These are phyloP conservation scores for Cantharis rufa DNA, from an alignment of 2,888 invertebrate genomes.

Conservation along the genomic window DNA sequence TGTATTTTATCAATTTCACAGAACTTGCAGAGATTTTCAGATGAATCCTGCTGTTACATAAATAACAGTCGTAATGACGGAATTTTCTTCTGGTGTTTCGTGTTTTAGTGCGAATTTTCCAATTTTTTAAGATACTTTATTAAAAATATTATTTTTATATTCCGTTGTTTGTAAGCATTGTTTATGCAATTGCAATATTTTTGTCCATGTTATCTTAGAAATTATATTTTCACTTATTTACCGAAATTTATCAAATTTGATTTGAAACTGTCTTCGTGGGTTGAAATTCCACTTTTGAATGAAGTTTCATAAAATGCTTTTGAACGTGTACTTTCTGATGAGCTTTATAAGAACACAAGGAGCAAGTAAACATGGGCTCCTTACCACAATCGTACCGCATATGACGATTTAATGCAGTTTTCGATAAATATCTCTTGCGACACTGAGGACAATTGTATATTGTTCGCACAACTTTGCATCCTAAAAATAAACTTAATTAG, in stretches of 20 bases:
- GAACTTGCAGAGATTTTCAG: neutral
- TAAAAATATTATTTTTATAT: neutral
- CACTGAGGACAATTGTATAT: constrained; percentile 9
- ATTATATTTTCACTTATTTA: neutral
- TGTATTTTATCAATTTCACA: neutral
- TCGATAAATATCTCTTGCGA: constrained; percentile 13
- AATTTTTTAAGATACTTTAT: neutral
- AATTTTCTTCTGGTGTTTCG: neutral
- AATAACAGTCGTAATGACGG: no score
- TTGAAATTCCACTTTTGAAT: neutral
- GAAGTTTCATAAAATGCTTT: constrained; percentile 5
- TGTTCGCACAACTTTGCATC: neutral
- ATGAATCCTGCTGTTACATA: neutral
- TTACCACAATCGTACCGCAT: constrained; percentile 48
- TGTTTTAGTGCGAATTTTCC: neutral
- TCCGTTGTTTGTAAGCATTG: neutral
- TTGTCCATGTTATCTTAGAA: neutral
- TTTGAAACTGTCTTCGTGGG: neutral
- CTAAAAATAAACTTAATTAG: constrained; percentile 5
- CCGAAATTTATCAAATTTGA: neutral
- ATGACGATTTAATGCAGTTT: constrained; percentile 49
- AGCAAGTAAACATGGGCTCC: constrained; percentile 41
- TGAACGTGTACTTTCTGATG: constrained; percentile 23
- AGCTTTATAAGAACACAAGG: constrained; percentile 24
- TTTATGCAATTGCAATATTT: no score